These are phyloP conservation scores for Sapayoa aenigma DNA, from an alignment of 2,113 vertebrate genomes.

Conservation along the genomic window DNA sequence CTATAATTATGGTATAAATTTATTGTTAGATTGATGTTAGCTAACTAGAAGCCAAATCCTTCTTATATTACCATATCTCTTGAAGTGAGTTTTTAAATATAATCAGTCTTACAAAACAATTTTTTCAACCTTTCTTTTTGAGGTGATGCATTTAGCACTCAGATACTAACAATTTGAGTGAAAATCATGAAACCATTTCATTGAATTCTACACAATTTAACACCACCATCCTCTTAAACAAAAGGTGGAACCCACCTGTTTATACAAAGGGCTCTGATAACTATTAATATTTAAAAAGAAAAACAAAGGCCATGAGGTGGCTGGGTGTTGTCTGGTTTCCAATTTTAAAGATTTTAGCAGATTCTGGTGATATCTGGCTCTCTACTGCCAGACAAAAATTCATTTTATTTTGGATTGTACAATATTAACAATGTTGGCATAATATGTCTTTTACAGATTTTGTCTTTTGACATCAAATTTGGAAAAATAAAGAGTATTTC, in stretches of 20 bases:
- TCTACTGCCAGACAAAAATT: not conserved
- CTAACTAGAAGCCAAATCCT: not conserved
- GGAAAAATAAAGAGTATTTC: not conserved
- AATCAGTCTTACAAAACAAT: accelerated
- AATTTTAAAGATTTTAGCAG: not conserved
- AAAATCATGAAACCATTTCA: not conserved
- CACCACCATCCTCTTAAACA: not conserved
- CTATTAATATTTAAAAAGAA: not conserved
- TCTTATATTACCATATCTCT: not conserved
- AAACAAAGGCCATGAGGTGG: not conserved
- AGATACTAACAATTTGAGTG: not conserved
- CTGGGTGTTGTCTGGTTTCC: not conserved
- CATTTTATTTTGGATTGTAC: not conserved
- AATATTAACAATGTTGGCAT: not conserved
- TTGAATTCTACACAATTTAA: not conserved
- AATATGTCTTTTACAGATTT: not conserved
- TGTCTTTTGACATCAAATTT: not conserved
- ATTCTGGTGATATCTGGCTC: not conserved
- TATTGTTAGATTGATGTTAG: not conserved
- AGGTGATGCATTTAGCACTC: not conserved
- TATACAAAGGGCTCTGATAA: not conserved
- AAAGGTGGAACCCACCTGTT: not conserved
- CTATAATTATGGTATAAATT: not conserved
- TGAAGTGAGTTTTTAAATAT: not conserved
- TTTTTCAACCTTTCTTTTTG: not conserved